phyloP scores from a whole-genome alignment of 2,113 vertebrate genomes.

The Dromiciops gliroides region DNA sequence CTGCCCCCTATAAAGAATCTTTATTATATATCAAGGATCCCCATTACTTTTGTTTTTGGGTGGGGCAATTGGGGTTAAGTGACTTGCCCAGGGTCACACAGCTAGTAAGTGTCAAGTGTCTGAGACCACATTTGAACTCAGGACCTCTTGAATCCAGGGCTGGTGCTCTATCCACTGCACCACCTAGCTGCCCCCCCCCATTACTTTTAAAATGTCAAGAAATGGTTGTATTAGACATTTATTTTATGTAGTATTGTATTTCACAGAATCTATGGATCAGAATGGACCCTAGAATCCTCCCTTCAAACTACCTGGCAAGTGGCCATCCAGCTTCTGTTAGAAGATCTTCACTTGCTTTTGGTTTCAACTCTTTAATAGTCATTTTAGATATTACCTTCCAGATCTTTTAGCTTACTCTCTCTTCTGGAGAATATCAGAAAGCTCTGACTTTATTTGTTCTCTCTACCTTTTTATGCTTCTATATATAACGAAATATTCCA shows the following conservation, averaged over 20 bases:
- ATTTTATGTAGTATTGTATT: not conserved
- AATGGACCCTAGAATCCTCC: not conserved
- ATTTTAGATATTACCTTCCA: not conserved
- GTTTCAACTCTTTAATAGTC: not conserved
- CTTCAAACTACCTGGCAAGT: not conserved
- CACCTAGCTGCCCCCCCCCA: too few species aligned
- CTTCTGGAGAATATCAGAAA: not conserved
- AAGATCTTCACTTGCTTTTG: not conserved
- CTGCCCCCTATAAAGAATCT: too few species aligned
- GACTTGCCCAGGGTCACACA: too few species aligned
- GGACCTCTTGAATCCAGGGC: too few species aligned
- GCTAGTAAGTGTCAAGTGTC: too few species aligned
- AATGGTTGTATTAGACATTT: not conserved
- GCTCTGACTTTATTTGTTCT: not conserved
- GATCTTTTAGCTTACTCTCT: not conserved
- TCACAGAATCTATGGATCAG: not conserved
- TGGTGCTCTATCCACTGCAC: too few species aligned
- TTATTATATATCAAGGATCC: not conserved
- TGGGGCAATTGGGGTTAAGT: too few species aligned
- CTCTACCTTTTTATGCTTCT: not conserved
- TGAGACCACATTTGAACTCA: too few species aligned
- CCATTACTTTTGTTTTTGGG: too few species aligned
- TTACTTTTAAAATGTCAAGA: not conserved
- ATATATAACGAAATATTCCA: not conserved
- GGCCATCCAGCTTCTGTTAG: not conserved